Base-by-base conservation (phyloP, 2,113 vertebrate species). In the Condylura cristata region DNA sequence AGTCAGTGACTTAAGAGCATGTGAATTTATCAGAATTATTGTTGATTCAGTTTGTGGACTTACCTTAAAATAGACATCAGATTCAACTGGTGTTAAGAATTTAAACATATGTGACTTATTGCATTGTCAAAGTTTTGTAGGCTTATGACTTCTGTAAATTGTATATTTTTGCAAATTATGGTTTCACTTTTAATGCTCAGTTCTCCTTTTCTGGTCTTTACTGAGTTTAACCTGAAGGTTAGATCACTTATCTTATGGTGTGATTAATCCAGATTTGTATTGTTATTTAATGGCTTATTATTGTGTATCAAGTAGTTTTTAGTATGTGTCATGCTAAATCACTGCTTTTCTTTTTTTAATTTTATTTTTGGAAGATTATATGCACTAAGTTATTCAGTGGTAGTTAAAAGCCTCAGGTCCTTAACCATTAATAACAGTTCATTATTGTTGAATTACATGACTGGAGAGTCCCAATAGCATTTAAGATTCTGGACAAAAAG, bases 81-180 rank as follows among this genome's bases (percentile, higher is more conserved):
- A 37, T 66, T 86, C 66, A 84, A 18, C 44, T 63, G 48, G 24
- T 2, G 11, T 16, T 58, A 41, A 90, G 28, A 68, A 32, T 85
- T 84, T 76, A 61, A 92, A 24, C 10, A 68, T 56, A 58, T 79
- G 24, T 60, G 61, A 41, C 68, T 66, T 72, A 18, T 84, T 74
- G 30, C 46, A 48, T 61, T 88, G 48, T 94, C 34, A 80, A 41
- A 68, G 63, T 84, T 79, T 91, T 78, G n/a, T 84, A 88, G n/a
- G 48, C n/a, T 87, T 60, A 37, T 0, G 8, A 18, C 0, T 65
- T 89, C 84, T 88, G 56, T 30, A 84, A 58, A n/a, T 86, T 68
- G 41, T 44, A 41, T 18, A 9, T 41, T 71, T 63, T 53, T 76
- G 70, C 60, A 89, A 56, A 78, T 66, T 78, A 18, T 89, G 46